Evolutionary conservation across 2,797 vertebrate genomes (phyloP).

Genomic region (Bryconaethiops microstoma): DNA sequence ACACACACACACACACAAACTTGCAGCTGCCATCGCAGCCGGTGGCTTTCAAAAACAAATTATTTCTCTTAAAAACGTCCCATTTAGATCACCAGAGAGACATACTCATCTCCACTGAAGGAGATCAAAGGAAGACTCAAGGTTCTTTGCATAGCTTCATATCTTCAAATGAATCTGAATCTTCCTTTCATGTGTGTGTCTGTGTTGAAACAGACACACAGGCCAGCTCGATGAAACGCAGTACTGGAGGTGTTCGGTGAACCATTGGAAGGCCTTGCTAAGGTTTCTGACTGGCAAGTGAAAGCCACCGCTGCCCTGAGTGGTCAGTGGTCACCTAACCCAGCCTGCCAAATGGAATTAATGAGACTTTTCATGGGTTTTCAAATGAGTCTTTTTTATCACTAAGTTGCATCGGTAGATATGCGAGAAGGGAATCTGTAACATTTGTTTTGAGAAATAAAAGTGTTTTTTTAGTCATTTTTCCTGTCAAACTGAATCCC

Average conservation of each 20-base stretch:
- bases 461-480: neutral
- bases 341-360: conserved; percentile 4
- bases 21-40: conserved; percentile 36
- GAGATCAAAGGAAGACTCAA: conserved; percentile 43
- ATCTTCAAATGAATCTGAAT: conserved; percentile 48
- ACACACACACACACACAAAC: conserved; percentile 7
- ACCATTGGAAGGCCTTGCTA: conserved; percentile 4
- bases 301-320: conserved; percentile 17
- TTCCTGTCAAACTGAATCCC: neutral
- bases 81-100: conserved; percentile 48
- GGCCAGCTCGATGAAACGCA: neutral
- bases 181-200: conserved; percentile 33
- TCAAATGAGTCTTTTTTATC: neutral
- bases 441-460: conserved; percentile 4
- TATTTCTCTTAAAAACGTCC: conserved; percentile 52
- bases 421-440: neutral
- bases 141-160: conserved; percentile 41
- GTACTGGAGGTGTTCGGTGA: conserved; percentile 9
- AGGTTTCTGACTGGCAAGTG: conserved; percentile 16
- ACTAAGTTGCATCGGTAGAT: neutral
- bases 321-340: conserved; percentile 19
- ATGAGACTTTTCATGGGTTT: conserved; percentile 1
- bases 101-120: conserved; percentile 33
- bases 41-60: conserved; percentile 44
- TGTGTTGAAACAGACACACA: conserved; percentile 27